These are phyloP conservation scores for Globicephala melas DNA, from an alignment of 2,113 vertebrate species.

Conservation along the genomic window DNA sequence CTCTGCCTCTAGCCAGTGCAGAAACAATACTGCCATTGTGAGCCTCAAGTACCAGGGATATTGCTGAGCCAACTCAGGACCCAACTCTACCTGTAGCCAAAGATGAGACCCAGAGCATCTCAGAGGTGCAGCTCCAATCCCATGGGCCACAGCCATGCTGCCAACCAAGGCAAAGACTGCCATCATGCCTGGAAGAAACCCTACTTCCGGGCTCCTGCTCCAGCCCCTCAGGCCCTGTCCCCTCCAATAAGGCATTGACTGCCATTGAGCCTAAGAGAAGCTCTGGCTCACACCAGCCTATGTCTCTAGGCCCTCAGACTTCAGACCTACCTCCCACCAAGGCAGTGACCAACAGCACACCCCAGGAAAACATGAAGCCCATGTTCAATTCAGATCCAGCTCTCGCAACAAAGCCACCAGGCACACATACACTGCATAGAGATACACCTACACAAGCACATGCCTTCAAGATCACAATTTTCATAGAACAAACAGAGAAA, in stretches of 20 bases:
- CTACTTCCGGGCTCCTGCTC: not conserved
- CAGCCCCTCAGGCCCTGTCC: too few species aligned
- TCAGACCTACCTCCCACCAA: not conserved
- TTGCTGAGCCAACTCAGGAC: not conserved
- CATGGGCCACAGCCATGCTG: not conserved
- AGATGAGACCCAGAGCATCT: not conserved
- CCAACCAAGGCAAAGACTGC: not conserved
- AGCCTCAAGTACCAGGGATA: not conserved
- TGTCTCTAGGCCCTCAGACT: not conserved
- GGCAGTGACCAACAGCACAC: not conserved
- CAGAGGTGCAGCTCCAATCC: not conserved
- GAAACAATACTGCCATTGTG: not conserved
- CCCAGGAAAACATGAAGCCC: not conserved
- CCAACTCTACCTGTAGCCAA: not conserved
- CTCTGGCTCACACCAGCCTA: not conserved
- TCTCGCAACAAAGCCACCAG: not conserved
- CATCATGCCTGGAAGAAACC: not conserved
- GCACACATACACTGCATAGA: not conserved
- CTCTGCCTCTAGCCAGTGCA: not conserved
- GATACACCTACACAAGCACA: not conserved
- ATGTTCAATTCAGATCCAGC: not conserved
- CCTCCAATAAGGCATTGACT: not conserved
- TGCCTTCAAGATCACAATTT: not conserved
- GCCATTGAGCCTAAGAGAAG: not conserved
- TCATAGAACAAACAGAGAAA: not conserved